Conservation (phyloP, 2,113 vertebrate genomes). For the Brienomyrus longianalis region DNA sequence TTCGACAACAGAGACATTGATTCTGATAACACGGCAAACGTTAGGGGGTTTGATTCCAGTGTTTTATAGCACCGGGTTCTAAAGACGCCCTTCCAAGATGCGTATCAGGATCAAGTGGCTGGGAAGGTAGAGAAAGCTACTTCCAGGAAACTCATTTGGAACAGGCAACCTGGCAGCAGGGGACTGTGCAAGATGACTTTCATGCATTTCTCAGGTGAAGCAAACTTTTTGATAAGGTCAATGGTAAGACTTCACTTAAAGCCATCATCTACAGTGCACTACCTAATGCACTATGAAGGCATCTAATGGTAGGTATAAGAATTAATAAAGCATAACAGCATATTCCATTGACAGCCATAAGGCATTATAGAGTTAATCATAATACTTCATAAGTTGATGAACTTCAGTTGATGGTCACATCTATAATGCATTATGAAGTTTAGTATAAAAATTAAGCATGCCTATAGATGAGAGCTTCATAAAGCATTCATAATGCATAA, state of each 20-base stretch:
- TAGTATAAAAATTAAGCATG: neutral
- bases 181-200: neutral
- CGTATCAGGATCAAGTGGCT: neutral
- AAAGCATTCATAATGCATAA: neutral
- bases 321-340: neutral
- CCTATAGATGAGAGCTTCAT: neutral
- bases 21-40: neutral
- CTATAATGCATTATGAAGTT: neutral
- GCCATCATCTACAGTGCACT: neutral
- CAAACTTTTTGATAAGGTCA: neutral
- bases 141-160: neutral
- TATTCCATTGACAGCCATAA: neutral
- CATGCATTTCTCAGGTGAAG: neutral
- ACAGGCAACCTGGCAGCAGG: neutral
- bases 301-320: neutral
- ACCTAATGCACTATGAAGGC: neutral
- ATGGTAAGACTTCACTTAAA: neutral
- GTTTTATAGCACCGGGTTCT: neutral
- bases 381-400: neutral
- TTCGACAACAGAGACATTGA: neutral
- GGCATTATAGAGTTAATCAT: neutral
- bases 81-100: neutral
- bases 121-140: neutral
- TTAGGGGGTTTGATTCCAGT: neutral
- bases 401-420: neutral